Evolutionary conservation across 2,113 vertebrate species (phyloP).

Genomic region (Xiphophorus hellerii): DNA sequence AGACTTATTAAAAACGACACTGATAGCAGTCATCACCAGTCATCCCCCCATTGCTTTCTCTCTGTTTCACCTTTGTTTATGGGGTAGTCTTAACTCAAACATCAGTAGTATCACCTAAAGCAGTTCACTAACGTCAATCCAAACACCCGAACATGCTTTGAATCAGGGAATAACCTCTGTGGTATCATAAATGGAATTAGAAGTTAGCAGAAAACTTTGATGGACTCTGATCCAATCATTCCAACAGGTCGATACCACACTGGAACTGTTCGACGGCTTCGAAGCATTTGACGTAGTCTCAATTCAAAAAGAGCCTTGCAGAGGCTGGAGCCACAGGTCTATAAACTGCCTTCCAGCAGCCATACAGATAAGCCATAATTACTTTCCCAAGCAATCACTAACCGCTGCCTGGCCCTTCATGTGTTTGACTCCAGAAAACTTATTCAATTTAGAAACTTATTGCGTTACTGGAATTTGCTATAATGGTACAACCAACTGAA

Average conservation of each 20-base stretch:
- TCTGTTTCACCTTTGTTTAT: conserved; percentile 1
- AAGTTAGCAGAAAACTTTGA: conserved; percentile 22
- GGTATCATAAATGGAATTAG: conserved; percentile 40
- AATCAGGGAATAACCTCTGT: conserved; percentile 1
- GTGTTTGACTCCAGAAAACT: conserved; percentile 62
- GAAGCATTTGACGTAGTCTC: conserved; percentile 39
- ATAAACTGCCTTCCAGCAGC: conserved; percentile 25
- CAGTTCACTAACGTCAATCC: conserved; percentile 37
- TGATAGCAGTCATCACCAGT: conserved; percentile 31
- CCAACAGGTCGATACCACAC: conserved; percentile 16
- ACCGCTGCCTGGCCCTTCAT: conserved; percentile 33
- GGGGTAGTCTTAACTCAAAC: conserved; percentile 11
- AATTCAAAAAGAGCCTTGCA: conserved; percentile 19
- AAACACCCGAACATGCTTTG: conserved; percentile 9
- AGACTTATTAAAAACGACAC: conserved; percentile 1
- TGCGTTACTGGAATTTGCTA: conserved; percentile 59
- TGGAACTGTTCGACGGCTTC: conserved; percentile 33
- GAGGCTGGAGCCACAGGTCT: conserved; percentile 9
- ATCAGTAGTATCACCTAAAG: conserved; percentile 19
- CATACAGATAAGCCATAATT: conserved; percentile 76
- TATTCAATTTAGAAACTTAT: conserved; percentile 36
- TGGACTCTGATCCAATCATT: conserved; percentile 27
- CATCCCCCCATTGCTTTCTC: background rate
- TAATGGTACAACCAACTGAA: conserved; percentile 40
- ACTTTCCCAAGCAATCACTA: conserved; percentile 62